Conservation (phyloP, 2,113 vertebrate species). For the Gymnogyps californianus region DNA sequence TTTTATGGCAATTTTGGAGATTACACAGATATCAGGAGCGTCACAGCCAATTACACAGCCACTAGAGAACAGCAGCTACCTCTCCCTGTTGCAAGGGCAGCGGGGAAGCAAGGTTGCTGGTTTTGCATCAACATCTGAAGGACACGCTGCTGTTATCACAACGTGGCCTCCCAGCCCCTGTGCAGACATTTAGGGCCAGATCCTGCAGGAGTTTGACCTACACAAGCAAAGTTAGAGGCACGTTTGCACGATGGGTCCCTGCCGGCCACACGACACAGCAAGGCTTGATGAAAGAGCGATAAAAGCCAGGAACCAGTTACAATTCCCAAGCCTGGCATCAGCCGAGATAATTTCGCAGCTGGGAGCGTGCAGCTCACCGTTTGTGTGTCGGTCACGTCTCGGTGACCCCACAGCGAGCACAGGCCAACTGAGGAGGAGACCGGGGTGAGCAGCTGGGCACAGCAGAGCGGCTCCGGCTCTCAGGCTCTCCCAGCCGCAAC, state of each 20-base stretch:
- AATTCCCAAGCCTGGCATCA: neutral
- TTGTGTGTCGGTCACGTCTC: neutral
- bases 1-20: neutral
- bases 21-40: neutral
- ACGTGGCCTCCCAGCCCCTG: neutral
- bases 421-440: neutral
- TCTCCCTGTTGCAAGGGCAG: neutral
- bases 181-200: neutral
- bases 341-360: neutral
- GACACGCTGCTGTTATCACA: neutral
- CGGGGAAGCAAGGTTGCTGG: neutral
- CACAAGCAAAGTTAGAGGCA: neutral
- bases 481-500: accelerated
- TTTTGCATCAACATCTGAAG: neutral
- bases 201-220: neutral
- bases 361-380: neutral
- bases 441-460: accelerated
- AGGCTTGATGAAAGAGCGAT: neutral
- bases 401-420: neutral
- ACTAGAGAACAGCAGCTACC: neutral
- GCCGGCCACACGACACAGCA: neutral
- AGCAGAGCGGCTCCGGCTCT: accelerated
- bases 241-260: neutral
- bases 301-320: neutral
- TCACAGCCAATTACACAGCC: neutral